These are phyloP conservation scores for Pantala flavescens DNA, from an alignment of 1,140 invertebrate genomes.

Conservation along the genomic window DNA sequence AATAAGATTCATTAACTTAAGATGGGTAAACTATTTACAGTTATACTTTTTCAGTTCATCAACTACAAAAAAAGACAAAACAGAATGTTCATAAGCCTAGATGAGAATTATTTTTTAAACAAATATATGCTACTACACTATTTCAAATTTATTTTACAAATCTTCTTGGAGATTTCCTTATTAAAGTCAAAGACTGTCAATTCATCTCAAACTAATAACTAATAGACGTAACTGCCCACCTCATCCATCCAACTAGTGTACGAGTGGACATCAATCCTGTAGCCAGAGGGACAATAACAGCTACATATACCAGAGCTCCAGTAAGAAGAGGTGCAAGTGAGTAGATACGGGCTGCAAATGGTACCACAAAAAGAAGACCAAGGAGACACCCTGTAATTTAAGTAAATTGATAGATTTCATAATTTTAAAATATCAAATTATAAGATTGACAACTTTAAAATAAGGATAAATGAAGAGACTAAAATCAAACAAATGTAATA, in stretches of 20 bases:
- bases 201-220: neutral
- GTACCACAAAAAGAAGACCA: conserved; percentile 26
- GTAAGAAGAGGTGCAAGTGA: conserved; percentile 20
- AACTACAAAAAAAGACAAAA: too few species aligned
- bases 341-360: conserved; percentile 23
- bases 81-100: too few species aligned
- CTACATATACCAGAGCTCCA: conserved; percentile 22
- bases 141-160: too few species aligned
- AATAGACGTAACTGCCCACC: neutral
- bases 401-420: neutral
- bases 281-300: conserved; percentile 25
- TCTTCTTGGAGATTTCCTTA: too few species aligned
- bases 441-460: too few species aligned
- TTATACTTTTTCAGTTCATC: too few species aligned
- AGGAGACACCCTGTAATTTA: conserved; percentile 24
- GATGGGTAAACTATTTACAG: too few species aligned
- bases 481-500: neutral
- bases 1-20: too few species aligned
- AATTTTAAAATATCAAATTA: too few species aligned
- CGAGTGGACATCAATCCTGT: conserved; percentile 24
- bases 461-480: neutral
- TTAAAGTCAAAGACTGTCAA: too few species aligned
- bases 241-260: conserved; percentile 20
- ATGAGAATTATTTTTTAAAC: too few species aligned
- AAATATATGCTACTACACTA: too few species aligned